A percentile compares a stretch with the other conserved stretches of the same genome.
phyloP scores from a whole-genome alignment of 2,888 invertebrate genomes.

The Amorpha juglandis region DNA sequence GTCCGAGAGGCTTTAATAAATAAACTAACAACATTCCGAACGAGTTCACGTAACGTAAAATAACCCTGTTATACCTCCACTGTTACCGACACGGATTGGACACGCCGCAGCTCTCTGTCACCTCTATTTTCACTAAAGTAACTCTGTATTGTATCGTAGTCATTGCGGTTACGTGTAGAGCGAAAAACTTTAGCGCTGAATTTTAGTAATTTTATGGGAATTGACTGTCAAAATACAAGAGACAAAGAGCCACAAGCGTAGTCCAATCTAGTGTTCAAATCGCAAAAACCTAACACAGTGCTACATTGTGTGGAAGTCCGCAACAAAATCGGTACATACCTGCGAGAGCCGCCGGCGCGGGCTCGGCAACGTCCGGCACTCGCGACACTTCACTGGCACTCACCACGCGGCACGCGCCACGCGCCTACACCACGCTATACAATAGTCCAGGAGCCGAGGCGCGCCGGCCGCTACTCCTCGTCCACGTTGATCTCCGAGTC shows the following conservation, averaged over 20 bases:
- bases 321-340: constrained; percentile 24
- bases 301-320: constrained; percentile 19
- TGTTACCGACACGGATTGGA: neutral
- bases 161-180: neutral
- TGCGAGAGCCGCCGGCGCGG: neutral
- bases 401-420: neutral
- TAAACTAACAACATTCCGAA: constrained; percentile 24
- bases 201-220: neutral
- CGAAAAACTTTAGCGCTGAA: neutral
- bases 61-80: constrained; percentile 24
- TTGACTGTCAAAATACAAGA: neutral
- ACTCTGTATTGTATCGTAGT: neutral
- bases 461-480: constrained; percentile 66
- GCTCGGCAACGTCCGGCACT: constrained; percentile 32
- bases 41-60: constrained; percentile 18
- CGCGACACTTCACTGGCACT: constrained; percentile 18
- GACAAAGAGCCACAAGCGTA: constrained; percentile 3
- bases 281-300: constrained; percentile 21
- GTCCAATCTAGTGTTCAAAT: constrained; percentile 1
- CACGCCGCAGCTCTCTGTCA: neutral
- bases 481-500: constrained; percentile 83
- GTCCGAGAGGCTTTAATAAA: constrained; percentile 24
- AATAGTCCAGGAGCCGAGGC: constrained; percentile 46
- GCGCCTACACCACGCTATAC: constrained; percentile 50
- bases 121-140: neutral